Evolutionary conservation across 1,140 invertebrate genomes (phyloP).

Genomic region (Caenorhabditis briggsae): DNA sequence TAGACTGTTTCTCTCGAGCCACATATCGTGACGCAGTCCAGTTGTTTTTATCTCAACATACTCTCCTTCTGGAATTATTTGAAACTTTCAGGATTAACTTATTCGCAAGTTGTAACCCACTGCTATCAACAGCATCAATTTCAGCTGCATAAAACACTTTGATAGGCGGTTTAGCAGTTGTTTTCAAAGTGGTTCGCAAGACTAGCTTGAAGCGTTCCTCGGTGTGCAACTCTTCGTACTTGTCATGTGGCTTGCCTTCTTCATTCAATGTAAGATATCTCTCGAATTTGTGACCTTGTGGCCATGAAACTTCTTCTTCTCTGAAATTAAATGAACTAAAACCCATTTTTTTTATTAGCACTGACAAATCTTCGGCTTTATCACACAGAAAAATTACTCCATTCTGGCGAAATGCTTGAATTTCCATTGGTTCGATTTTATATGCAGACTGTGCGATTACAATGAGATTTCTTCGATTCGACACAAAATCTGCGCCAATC

Average conservation of each 20-base stretch:
- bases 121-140: not conserved
- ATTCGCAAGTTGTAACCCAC: too few relatives aligned
- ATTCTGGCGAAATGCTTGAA: not conserved
- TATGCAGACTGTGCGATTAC: not conserved
- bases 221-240: not conserved
- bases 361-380: not conserved
- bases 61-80: not conserved
- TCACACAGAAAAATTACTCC: not conserved
- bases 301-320: not conserved
- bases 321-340: too few relatives aligned
- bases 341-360: too few relatives aligned
- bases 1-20: not conserved
- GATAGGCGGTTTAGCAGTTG: not conserved
- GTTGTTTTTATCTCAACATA: not conserved
- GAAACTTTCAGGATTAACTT: not conserved
- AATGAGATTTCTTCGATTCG: not conserved
- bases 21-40: not conserved
- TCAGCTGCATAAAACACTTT: constrained; percentile 8
- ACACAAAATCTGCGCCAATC: not conserved
- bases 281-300: not conserved
- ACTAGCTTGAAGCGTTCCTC: not conserved
- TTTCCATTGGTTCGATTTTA: not conserved
- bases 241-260: not conserved
- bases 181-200: not conserved
- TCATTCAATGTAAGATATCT: not conserved